Evolutionary conservation across 2,888 invertebrate genomes (phyloP).

Genomic region (Leptinotarsa rubiginosa): DNA sequence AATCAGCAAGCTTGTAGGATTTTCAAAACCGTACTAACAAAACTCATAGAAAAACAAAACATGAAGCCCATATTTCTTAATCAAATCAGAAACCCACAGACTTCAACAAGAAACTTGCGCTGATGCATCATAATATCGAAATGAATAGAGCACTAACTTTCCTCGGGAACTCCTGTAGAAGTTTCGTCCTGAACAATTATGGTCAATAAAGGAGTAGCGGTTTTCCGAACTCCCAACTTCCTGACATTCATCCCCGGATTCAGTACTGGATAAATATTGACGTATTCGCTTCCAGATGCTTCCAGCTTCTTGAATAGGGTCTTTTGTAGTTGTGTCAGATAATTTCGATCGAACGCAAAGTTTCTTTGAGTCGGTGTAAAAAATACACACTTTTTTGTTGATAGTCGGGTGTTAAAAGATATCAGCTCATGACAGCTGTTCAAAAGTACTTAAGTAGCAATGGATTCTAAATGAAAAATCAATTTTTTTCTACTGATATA

Average conservation of each 20-base stretch:
- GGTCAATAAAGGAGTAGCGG: constrained; percentile 52
- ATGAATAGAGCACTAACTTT: constrained; percentile 51
- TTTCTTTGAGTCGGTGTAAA: background rate
- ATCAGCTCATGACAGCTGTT: too few species aligned
- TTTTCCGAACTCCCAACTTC: constrained; percentile 47
- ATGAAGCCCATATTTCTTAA: constrained; percentile 37
- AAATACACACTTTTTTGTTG: too few species aligned
- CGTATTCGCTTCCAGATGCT: constrained; percentile 33
- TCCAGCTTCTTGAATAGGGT: background rate
- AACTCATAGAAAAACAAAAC: constrained; percentile 28
- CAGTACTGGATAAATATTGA: constrained; percentile 40
- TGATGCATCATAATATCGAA: constrained; percentile 52
- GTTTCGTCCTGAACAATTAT: constrained; percentile 54
- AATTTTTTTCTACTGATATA: too few species aligned
- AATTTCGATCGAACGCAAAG: background rate
- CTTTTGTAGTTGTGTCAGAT: background rate
- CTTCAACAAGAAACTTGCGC: constrained; percentile 43
- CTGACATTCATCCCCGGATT: constrained; percentile 43
- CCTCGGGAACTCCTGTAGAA: constrained; percentile 43
- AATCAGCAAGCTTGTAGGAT: background rate
- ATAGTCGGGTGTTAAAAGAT: too few species aligned
- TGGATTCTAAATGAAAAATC: too few species aligned
- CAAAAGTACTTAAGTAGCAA: too few species aligned
- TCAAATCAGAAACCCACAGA: constrained; percentile 48
- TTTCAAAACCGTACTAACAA: too few species aligned